Evolutionary conservation across 2,113 vertebrate species (phyloP).

Genomic region (Dicerorhinus sumatrensis): DNA sequence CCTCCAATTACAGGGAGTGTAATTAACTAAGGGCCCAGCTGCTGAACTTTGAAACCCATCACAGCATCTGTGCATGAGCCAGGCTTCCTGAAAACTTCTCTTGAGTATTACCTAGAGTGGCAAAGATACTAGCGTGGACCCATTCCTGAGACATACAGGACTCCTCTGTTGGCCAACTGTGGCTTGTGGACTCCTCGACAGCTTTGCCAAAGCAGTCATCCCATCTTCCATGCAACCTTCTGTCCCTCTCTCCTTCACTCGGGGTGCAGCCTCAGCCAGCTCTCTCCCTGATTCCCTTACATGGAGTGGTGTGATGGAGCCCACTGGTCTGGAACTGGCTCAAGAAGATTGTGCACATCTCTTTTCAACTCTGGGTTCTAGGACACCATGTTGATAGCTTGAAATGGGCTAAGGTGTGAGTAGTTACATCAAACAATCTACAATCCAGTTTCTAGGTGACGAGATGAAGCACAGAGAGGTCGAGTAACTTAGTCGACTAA

Average conservation of each 20-base stretch:
- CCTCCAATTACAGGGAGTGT: not conserved
- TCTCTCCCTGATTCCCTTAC: no score
- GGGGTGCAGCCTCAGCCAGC: not conserved
- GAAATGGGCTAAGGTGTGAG: not conserved
- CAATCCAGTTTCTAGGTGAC: not conserved
- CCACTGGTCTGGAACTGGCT: not conserved
- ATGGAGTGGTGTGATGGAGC: not conserved
- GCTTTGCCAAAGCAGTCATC: not conserved
- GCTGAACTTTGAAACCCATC: not conserved
- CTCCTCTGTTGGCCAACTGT: not conserved
- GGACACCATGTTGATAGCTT: not conserved
- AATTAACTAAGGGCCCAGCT: not conserved
- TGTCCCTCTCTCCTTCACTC: not conserved
- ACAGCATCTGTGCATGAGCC: not conserved
- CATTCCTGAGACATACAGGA: not conserved
- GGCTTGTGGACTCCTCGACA: not conserved
- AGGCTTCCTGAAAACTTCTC: no score
- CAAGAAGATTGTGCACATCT: not conserved
- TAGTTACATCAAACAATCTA: no score
- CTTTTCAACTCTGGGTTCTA: not conserved
- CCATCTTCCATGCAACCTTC: not conserved
- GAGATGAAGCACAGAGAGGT: not conserved
- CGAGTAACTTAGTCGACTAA: not conserved
- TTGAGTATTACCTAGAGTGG: not conserved
- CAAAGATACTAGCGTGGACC: not conserved